Base-by-base conservation (phyloP, 2,888 invertebrate species). In the Lacanobia wlatinum region DNA sequence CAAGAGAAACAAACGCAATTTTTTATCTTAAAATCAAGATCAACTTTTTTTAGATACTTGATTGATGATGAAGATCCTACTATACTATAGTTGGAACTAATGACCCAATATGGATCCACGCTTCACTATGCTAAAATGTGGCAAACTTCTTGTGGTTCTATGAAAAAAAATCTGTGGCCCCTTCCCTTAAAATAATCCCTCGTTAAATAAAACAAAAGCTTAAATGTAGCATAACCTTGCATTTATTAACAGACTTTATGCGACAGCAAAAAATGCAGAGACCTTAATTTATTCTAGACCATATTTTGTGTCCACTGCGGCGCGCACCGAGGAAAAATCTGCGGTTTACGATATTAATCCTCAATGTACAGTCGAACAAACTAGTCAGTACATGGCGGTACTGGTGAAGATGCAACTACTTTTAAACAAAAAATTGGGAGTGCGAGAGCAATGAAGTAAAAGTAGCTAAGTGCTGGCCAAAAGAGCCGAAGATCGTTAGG, bases 291-390 rank as follows among this genome's bases (percentile, higher is more conserved):
- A 53, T 74, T 73, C n/a, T 18, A 61, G 55, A 56, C 53, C 38
- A 55, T 46, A 67, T 64, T 73, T 68, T 43, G 50, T 34, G 55
- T 72, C 64, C 52, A 73, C 64, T 68, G 60, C 68, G 60, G 64
- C 9, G 56, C 3, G 56, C 2, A 10, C 16, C 21, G 18, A 9
- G 14, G 1, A 65, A 53, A 73, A 65, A 65, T 38, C 53, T n/a
- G 34, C 18, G 61, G 53, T 58, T 65, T 28, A 50, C 4, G 16
- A 48, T 61, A 68, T 73, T 43, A 68, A 73, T 79, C 65, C 62
- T 62, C 61, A 68, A 68, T 73, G 73, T 63, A 73, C 23, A 59
- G 43, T 34, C 1, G 18, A 50, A 59, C 5, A 16, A 50, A 14
- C 14, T n/a, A 0, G 16, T 23, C 10, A 14, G 38, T 58, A 14